Conservation (phyloP, 2,113 vertebrate genomes). For the Labeo rohita region DNA sequence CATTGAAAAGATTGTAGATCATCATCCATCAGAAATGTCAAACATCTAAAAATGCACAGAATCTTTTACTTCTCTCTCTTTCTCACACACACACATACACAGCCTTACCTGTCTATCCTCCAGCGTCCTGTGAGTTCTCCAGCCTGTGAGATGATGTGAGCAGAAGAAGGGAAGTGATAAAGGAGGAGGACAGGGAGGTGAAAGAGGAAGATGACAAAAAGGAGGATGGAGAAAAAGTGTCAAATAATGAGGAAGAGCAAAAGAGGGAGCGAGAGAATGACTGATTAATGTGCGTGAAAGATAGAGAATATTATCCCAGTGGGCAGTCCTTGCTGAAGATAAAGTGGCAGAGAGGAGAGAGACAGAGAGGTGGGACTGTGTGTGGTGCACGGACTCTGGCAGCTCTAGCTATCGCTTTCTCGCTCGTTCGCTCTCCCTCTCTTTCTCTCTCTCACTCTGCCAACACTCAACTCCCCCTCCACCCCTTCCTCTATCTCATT, state of each 20-base stretch:
- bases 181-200: conserved; percentile 27
- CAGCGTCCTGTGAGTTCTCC: conserved; percentile 27
- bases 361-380: conserved; percentile 16
- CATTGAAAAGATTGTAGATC: background rate
- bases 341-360: conserved; percentile 33
- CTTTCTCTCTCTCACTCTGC: conserved; percentile 23
- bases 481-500: conserved; percentile 33
- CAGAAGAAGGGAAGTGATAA: conserved; percentile 22
- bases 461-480: conserved; percentile 15
- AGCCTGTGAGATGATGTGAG: conserved; percentile 16
- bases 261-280: conserved; percentile 34
- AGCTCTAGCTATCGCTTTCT: background rate
- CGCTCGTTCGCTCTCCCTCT: background rate
- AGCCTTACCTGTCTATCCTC: conserved; percentile 50
- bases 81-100: background rate
- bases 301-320: conserved; percentile 31
- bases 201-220: conserved; percentile 8
- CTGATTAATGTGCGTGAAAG: conserved; percentile 43
- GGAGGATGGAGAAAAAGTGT: conserved; percentile 27
- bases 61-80: background rate
- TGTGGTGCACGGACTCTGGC: conserved; percentile 18
- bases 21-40: background rate
- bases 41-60: background rate
- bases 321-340: conserved; percentile 30
- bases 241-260: conserved; percentile 34